Base-by-base conservation (phyloP, 2,797 vertebrate species). In the Periophthalmus magnuspinnatus region DNA sequence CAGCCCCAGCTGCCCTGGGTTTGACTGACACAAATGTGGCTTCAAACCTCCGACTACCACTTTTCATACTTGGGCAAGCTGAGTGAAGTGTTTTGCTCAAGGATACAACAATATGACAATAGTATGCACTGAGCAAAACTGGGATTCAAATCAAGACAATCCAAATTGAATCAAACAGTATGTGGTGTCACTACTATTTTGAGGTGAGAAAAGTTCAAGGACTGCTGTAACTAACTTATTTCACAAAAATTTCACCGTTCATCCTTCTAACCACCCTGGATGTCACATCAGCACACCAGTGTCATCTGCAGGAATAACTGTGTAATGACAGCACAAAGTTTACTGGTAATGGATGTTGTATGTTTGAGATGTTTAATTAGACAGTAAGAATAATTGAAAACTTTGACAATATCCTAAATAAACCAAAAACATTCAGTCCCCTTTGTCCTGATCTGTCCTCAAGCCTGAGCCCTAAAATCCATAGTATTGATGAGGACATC, bases 401-500 rank as follows among this genome's bases (percentile, higher is more conserved):
- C 0, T 4, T 16, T 45, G 13, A 45, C 41, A 45, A 45, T 5
- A 14, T 45, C 41, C 41, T 45, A 45, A 45, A 54, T 2, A 56
- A 34, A 50, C 45, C 6, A 11, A 6, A 59, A 38, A 61, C n/a
- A n/a, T 24, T 32, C 13, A 45, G 41, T 45, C 48, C 72, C 66
- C 41, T 68, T 68, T 77, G 77, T 80, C 70, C 76, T 7, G 1
- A 67, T 69, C 61, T 67, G 58, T 73, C 74, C 77, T 32, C 70
- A 78, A 71, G 81, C 76, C 76, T 75, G 75, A 82, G 80, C 76
- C 66, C 78, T 71, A 64, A 72, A 83, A 84, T 90, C 88, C 80
- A 89, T 91, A 78, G 58, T 88, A 91, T 92, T 68, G 91, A 92
- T 80, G 80, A 76, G 70, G 58, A 76, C 74, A 90, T 90, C 87